These are phyloP conservation scores for Nannoperca obscura DNA, from an alignment of 2,797 vertebrate genomes.

Conservation along the genomic window DNA sequence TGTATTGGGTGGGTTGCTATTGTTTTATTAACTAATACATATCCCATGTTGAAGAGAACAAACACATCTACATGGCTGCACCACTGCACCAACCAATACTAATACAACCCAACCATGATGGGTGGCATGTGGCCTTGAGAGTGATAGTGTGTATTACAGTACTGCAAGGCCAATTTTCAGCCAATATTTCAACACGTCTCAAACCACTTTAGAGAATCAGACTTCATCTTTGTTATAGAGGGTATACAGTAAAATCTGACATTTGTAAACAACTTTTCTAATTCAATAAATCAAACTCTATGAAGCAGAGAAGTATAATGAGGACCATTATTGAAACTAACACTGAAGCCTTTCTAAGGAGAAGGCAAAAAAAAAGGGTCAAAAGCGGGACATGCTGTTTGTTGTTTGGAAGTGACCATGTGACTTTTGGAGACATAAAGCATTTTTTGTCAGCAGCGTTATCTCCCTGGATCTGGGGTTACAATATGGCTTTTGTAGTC, in stretches of 20 bases:
- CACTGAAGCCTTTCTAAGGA: constrained; percentile 53
- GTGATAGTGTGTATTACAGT: constrained; percentile 1
- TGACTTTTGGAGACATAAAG: constrained; percentile 83
- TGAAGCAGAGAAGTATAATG: constrained; percentile 22
- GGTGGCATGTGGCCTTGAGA: constrained; percentile 2
- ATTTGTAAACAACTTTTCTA: constrained; percentile 30
- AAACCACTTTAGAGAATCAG: not conserved
- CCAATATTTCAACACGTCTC: not conserved
- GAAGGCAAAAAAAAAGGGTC: constrained; percentile 61
- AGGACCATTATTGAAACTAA: constrained; percentile 35
- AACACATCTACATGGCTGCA: constrained; percentile 22
- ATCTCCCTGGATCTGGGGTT: constrained; percentile 79
- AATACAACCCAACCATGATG: not conserved
- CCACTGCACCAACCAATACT: constrained; percentile 12
- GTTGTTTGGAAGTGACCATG: constrained; percentile 78
- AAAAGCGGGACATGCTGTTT: constrained; percentile 74
- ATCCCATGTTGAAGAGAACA: not conserved
- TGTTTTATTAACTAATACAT: constrained; percentile 1
- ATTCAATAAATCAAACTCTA: constrained; percentile 35
- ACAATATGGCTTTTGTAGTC: constrained; percentile 88
- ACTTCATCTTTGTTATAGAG: not conserved
- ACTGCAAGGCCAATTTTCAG: not conserved
- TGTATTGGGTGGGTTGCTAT: not conserved
- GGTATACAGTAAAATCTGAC: not conserved
- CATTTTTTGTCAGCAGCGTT: constrained; percentile 81